Conservation (phyloP, 2,888 invertebrate genomes). For the Stramonita haemastoma region DNA sequence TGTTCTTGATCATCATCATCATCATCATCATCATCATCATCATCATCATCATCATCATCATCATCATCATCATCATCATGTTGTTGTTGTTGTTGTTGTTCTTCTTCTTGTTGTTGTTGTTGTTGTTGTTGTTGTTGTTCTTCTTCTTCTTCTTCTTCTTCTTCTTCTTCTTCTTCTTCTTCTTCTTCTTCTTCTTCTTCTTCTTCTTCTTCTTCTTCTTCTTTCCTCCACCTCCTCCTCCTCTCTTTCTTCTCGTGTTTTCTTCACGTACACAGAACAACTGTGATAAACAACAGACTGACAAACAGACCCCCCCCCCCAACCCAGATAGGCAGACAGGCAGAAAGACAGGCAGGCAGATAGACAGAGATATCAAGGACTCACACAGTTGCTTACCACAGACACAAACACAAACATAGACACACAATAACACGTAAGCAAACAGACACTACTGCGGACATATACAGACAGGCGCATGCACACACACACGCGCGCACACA, state of each 20-base stretch:
- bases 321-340: not conserved
- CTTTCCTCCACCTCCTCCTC: too few relatives aligned
- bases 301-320: not conserved
- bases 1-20: not conserved
- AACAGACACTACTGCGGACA: too few relatives aligned
- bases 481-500: not conserved
- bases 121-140: too few relatives aligned
- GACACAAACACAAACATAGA: not conserved
- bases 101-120: too few relatives aligned
- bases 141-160: not conserved
- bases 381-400: not conserved
- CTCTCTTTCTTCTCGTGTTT: too few relatives aligned
- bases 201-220: too few relatives aligned
- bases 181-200: not conserved
- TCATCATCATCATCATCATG: slow-evolving; percentile 14
- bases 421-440: too few relatives aligned
- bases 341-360: not conserved
- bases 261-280: not conserved
- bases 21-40: not conserved
- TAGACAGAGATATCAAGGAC: not conserved
- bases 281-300: not conserved
- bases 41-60: slow-evolving; percentile 6
- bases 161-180: not conserved
- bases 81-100: too few relatives aligned
- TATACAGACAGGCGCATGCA: not conserved